phyloP scores from a whole-genome alignment of 2,113 vertebrate genomes.

The Thermophis baileyi region DNA sequence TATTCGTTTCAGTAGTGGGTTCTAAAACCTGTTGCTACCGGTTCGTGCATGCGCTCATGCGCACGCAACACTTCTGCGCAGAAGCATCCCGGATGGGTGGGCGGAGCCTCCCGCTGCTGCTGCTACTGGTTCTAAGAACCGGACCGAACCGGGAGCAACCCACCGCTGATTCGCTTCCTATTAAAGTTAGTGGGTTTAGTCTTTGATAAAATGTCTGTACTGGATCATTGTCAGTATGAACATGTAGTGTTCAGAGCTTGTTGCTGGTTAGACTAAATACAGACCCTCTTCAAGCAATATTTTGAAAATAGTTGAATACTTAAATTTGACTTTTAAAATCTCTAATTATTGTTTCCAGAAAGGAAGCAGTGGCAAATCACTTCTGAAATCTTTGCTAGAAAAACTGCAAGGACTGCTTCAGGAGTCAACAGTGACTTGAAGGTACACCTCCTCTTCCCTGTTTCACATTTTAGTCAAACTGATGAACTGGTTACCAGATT shows the following conservation, averaged over 20 bases:
- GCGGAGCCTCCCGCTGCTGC: no score
- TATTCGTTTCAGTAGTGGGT: no score
- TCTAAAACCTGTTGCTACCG: no score
- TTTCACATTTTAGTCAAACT: background rate
- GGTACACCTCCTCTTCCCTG: background rate
- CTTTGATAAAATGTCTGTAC: no score
- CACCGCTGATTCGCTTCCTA: no score
- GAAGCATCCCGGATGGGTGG: no score
- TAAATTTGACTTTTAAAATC: background rate
- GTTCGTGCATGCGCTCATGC: no score
- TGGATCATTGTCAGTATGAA: background rate
- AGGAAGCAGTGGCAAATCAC: no score
- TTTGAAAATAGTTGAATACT: background rate
- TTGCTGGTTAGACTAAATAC: background rate
- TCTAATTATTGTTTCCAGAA: background rate
- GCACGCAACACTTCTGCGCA: no score
- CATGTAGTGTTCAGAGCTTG: background rate
- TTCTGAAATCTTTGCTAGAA: background rate
- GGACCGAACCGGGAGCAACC: no score
- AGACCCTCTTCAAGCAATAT: background rate
- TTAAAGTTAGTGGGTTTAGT: no score
- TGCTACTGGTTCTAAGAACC: no score
- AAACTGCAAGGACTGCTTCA: background rate
- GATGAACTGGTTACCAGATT: background rate
- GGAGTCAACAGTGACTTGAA: background rate